Base-by-base conservation (phyloP, 2,797 vertebrate species). In the Gouania willdenowi region DNA sequence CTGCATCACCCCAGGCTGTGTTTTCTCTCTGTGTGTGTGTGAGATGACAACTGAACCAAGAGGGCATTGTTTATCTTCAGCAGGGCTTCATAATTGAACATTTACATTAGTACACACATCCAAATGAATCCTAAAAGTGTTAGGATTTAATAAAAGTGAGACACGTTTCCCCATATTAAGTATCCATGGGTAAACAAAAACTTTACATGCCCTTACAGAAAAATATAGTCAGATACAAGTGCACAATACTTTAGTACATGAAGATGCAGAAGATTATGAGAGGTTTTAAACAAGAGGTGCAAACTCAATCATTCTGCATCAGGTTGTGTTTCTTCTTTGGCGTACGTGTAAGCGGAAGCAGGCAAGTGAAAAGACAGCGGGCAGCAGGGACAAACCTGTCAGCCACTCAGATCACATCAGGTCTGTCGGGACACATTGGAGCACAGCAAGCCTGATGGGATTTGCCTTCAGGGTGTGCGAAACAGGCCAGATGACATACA, bases 371-470 rank as follows among this genome's bases (percentile, higher is more conserved):
- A 83, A 84, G 82, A 88, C 83, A 84, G 83, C 75, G 62, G 83
- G 82, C 84, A 85, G 76, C 81, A 79, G 83, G 77, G 82, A 81
- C 80, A 78, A 83, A 87, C 86, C 86, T 83, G 82, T 86, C 79
- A 86, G 79, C 79, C 80, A 72, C 84, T 86, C 76, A 74, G 85
- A 87, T 87, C 85, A 81, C 85, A 85, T 89, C 85, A 85, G 83
- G 80, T 87, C 83, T 89, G 85, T 88, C 84, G 80, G 79, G 81
- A 88, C 84, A 88, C 84, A 85, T 88, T 64, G 82, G 73, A 76
- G 75, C 81, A 85, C 85, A 79, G 79, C 68, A 50, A 79, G 82
- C 81, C 83, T 88, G 84, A 88, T 87, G 82, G 82, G 81, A 84
- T 58, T 75, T 71, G 80, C 75, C 87, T 77, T 66, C 39, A 40